Evolutionary conservation across 2,113 vertebrate genomes (phyloP).

Genomic region (Rhynchomys soricoides): DNA sequence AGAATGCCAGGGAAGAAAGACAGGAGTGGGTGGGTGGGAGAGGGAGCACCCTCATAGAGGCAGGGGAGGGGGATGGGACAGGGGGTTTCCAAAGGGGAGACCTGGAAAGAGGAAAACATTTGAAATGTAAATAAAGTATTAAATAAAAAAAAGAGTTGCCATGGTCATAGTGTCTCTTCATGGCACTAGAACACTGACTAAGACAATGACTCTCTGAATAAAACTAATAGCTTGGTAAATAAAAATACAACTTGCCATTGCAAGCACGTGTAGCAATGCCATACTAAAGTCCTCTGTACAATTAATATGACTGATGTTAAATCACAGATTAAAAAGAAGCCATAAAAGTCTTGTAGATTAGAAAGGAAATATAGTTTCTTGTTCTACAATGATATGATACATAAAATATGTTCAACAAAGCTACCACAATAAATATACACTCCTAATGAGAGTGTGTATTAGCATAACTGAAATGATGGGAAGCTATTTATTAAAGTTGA

Average conservation of each 20-base stretch:
- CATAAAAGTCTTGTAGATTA: background rate
- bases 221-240: background rate
- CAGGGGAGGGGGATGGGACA: no score
- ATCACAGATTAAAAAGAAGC: background rate
- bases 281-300: background rate
- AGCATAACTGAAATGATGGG: background rate
- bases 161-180: background rate
- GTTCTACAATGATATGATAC: background rate
- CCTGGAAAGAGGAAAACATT: no score
- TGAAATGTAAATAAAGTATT: no score
- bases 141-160: background rate
- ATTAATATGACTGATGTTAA: background rate
- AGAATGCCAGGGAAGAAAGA: no score
- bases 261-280: background rate
- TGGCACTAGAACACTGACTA: background rate
- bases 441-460: background rate
- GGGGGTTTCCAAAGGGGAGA: no score
- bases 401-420: background rate
- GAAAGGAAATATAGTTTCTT: conserved; percentile 37
- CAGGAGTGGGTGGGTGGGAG: no score
- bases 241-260: background rate
- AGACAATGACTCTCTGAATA: background rate
- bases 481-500: conserved; percentile 28
- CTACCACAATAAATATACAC: background rate
- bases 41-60: no score